Base-by-base conservation (phyloP, 2,888 invertebrate species). In the Lasioglossum marginatum region DNA sequence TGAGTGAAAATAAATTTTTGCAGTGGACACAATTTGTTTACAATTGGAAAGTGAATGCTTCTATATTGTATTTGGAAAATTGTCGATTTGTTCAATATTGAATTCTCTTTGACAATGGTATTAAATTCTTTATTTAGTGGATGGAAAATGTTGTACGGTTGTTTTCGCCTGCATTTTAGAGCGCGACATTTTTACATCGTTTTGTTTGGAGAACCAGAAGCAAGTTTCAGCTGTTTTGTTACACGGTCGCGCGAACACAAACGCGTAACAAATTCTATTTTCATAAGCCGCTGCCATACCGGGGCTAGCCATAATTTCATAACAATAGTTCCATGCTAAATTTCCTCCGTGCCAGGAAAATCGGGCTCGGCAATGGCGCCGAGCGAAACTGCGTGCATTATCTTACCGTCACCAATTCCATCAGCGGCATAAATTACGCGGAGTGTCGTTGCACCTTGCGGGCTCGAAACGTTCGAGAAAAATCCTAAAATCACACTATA, bases 271-370 rank as follows among this genome's bases (percentile, higher is more conserved):
- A 85, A 78, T 71, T 66, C 73, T 80, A 87, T 88, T 89, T 88
- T 89, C 84, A 81, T 87, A 88, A 88, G 83, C 82, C 87, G 60
- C 82, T 89, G 87, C 87, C 87, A 80, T 70, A 78, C 60, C 83
- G 80, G 71, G 87, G 87, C 81, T 82, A 81, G 83, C 85, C 85
- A 87, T 89, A 83, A 89, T 89, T 89, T 87, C 81, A 86, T 89
- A 87, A 85, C 85, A 89, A 87, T 89, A 82, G 89, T 77, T 76
- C 79, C 83, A 83, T 82, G 83, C 90, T 87, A 81, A 83, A 87
- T 89, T 89, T 85, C 82, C 85, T 70, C 74, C 60, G 60, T 79
- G 66, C 66, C 82, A 73, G 70, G 83, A 89, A 85, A 85, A 85
- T 85, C 84, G 72, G 31, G 75, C 70, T 74, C 75, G 27, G 70